These are phyloP conservation scores for Siphamia tubifer DNA, from an alignment of 2,113 vertebrate genomes.

Conservation along the genomic window DNA sequence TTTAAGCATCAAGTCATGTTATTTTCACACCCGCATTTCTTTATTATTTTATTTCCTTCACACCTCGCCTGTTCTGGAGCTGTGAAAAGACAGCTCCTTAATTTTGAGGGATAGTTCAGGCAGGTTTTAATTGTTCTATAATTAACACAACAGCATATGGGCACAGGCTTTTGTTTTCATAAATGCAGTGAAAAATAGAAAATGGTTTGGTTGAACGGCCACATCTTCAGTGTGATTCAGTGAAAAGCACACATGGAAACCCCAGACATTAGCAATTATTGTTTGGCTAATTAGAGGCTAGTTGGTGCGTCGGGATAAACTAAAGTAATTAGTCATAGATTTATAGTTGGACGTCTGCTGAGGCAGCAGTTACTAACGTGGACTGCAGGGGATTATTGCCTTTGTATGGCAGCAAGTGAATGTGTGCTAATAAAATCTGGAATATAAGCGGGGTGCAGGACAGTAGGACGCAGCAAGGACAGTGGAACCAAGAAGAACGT, in stretches of 20 bases:
- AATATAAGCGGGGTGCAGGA: neutral
- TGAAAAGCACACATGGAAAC: constrained; percentile 57
- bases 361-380: constrained; percentile 50
- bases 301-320: constrained; percentile 72
- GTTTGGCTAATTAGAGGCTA: constrained; percentile 74
- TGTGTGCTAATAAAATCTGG: neutral
- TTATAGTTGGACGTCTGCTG: constrained; percentile 61
- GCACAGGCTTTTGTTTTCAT: constrained; percentile 33
- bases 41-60: too few species aligned
- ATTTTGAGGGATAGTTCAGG: constrained; percentile 26
- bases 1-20: too few species aligned
- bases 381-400: constrained; percentile 17
- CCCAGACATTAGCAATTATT: constrained; percentile 69
- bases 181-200: constrained; percentile 31
- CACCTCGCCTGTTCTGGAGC: too few species aligned
- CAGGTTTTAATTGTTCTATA: constrained; percentile 20
- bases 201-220: constrained; percentile 36
- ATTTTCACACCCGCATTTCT: too few species aligned
- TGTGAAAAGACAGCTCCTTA: neutral
- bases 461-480: constrained; percentile 5
- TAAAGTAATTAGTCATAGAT: constrained; percentile 76
- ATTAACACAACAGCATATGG: constrained; percentile 37
- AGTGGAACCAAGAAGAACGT: neutral
- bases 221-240: constrained; percentile 43
- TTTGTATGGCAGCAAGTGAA: neutral